phyloP scores from a whole-genome alignment of 2,797 vertebrate genomes.

The Eupleurogrammus muticus region DNA sequence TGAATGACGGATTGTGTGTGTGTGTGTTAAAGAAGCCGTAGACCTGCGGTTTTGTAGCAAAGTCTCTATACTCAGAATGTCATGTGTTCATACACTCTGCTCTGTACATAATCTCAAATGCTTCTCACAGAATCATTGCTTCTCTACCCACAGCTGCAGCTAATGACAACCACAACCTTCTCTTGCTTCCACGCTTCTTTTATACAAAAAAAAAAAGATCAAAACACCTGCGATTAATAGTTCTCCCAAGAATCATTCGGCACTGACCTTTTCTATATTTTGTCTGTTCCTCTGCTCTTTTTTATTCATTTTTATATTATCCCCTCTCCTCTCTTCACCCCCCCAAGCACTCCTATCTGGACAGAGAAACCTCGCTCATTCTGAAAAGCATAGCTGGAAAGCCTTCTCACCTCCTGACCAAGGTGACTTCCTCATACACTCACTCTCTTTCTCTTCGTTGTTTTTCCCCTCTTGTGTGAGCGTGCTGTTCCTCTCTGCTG shows the following conservation, averaged over 20 bases:
- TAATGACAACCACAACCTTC: constrained; percentile 55
- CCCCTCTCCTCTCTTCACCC: constrained; percentile 69
- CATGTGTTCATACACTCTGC: constrained; percentile 4
- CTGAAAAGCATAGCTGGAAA: constrained; percentile 99
- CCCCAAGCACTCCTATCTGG: constrained; percentile 99
- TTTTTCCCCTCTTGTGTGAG: constrained; percentile 68
- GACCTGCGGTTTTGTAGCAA: background rate
- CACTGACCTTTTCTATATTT: constrained; percentile 81
- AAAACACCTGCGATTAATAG: constrained; percentile 67
- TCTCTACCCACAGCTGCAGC: constrained; percentile 68
- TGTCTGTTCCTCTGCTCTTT: constrained; percentile 56
- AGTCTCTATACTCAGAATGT: background rate
- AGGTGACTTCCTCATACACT: constrained; percentile 90
- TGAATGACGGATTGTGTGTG: constrained; percentile 12
- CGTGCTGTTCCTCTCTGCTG: constrained; percentile 56
- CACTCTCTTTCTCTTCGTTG: constrained; percentile 47
- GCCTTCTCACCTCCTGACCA: constrained; percentile 99
- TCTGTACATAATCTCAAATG: constrained; percentile 5
- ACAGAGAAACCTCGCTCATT: constrained; percentile 99
- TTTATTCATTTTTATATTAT: constrained; percentile 1
- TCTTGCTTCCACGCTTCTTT: constrained; percentile 76
- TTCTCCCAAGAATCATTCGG: constrained; percentile 70
- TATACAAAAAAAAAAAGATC: constrained; percentile 38
- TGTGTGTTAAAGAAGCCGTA: constrained; percentile 17
- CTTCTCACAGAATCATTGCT: constrained; percentile 49